These are phyloP conservation scores for Hylaeus anthracinus DNA, from an alignment of 1,140 invertebrate species.

Conservation along the genomic window DNA sequence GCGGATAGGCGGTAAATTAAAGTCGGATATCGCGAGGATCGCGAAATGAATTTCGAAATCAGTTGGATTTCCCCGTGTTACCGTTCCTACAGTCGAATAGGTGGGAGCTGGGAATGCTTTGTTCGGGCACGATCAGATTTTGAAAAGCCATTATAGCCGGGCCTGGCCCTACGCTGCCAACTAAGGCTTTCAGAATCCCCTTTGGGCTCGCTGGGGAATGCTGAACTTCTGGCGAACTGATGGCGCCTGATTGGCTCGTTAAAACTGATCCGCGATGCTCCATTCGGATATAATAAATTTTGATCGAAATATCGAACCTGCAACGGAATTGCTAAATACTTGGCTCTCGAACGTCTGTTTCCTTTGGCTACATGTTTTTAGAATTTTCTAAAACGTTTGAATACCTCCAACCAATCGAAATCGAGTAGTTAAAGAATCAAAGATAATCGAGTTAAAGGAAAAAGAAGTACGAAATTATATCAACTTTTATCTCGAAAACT, in stretches of 20 bases:
- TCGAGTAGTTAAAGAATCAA: not conserved
- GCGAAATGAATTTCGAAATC: slow-evolving; percentile 18
- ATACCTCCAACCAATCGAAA: too few species aligned
- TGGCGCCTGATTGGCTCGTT: slow-evolving; percentile 61
- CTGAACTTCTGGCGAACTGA: slow-evolving; percentile 62
- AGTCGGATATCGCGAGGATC: slow-evolving; percentile 21
- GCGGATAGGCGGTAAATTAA: slow-evolving; percentile 25
- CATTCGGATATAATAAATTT: slow-evolving; percentile 43
- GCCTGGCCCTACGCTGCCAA: slow-evolving; percentile 37
- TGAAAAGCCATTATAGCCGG: slow-evolving; percentile 57
- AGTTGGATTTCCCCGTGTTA: slow-evolving; percentile 1
- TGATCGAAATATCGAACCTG: slow-evolving; percentile 18
- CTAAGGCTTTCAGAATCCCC: slow-evolving; percentile 61
- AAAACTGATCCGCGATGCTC: slow-evolving; percentile 53
- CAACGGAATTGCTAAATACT: not conserved
- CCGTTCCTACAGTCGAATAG: not conserved
- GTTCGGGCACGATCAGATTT: slow-evolving; percentile 60
- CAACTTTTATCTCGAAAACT: too few species aligned
- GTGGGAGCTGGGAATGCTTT: slow-evolving; percentile 27
- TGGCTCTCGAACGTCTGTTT: too few species aligned
- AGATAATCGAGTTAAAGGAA: not conserved
- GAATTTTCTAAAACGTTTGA: too few species aligned
- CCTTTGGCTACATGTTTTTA: too few species aligned
- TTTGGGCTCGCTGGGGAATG: slow-evolving; percentile 48
- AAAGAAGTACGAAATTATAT: not conserved